A percentile compares a stretch with the other conserved stretches of the same genome.
phyloP scores from a whole-genome alignment of 2,888 invertebrate species.

The Rhodophaea formosa region DNA sequence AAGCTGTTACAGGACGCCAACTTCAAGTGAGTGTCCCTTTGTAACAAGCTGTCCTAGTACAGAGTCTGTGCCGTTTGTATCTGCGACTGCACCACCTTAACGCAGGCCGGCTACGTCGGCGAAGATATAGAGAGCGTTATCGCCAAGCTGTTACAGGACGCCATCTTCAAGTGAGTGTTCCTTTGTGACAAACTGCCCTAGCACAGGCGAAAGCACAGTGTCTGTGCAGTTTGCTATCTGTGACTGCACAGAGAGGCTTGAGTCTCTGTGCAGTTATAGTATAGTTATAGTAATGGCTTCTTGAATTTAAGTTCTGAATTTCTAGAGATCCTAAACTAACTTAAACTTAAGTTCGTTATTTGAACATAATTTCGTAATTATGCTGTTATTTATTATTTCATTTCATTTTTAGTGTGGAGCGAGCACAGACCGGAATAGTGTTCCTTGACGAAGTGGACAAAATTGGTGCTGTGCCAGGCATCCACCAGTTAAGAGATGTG shows the following conservation, averaged over 20 bases:
- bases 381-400: no score
- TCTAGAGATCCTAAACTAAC: no score
- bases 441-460: slow-evolving; percentile 99
- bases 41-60: slow-evolving; percentile 94
- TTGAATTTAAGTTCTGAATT: no score
- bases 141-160: slow-evolving; percentile 96
- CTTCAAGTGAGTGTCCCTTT: slow-evolving; percentile 81
- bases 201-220: no score
- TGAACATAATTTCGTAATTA: no score
- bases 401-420: slow-evolving; percentile 88
- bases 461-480: slow-evolving; percentile 97
- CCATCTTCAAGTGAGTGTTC: slow-evolving; percentile 88
- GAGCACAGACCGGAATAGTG: slow-evolving; percentile 98
- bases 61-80: slow-evolving; percentile 99
- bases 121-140: slow-evolving; percentile 99
- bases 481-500: slow-evolving; percentile 94
- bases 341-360: no score
- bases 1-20: slow-evolving; percentile 98
- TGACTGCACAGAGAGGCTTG: no score
- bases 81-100: slow-evolving; percentile 98
- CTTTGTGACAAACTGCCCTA: no score
- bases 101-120: slow-evolving; percentile 99
- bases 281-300: no score
- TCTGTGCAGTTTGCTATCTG: no score
- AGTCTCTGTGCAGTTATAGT: no score